Percentiles rank a stretch among this genome's conserved stretches.
Evolutionary conservation across 92 coral and sea anemone species (phyloP).

Genomic region (Scolanthus callimorphus): DNA sequence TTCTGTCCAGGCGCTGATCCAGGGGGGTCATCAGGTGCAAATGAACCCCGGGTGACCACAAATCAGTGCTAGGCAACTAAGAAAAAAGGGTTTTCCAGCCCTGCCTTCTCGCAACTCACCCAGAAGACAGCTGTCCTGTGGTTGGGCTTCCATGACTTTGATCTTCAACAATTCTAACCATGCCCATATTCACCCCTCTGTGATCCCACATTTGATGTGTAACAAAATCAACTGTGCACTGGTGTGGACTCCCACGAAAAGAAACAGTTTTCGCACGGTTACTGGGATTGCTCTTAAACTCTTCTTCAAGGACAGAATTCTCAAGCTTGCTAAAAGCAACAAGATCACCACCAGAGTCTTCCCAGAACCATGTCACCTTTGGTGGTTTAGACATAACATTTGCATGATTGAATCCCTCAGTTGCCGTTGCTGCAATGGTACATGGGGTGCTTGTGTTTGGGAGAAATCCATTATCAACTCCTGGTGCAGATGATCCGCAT

Average conservation of each 20-base stretch:
- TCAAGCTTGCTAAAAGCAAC: conserved; percentile 44
- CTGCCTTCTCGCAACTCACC: too few species aligned
- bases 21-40: too few species aligned
- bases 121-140: too few species aligned
- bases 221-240: conserved; percentile 10
- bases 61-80: too few species aligned
- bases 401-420: too few species aligned
- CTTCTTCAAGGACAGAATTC: conserved; percentile 33
- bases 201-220: conserved; percentile 25
- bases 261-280: conserved; percentile 1
- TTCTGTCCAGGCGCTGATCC: too few species aligned
- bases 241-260: conserved; percentile 23
- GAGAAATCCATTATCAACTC: not conserved
- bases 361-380: conserved; percentile 52
- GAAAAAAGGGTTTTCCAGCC: too few species aligned
- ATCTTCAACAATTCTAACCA: conserved; percentile 4
- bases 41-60: too few species aligned
- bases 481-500: not conserved
- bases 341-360: conserved; percentile 5
- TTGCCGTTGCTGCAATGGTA: not conserved
- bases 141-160: too few species aligned
- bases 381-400: too few species aligned
- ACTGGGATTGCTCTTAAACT: not conserved
- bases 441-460: not conserved
- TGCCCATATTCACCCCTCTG: not conserved